Evolutionary conservation across 2,113 vertebrate species (phyloP).

Genomic region (Sterrhoptilus dennistouni): DNA sequence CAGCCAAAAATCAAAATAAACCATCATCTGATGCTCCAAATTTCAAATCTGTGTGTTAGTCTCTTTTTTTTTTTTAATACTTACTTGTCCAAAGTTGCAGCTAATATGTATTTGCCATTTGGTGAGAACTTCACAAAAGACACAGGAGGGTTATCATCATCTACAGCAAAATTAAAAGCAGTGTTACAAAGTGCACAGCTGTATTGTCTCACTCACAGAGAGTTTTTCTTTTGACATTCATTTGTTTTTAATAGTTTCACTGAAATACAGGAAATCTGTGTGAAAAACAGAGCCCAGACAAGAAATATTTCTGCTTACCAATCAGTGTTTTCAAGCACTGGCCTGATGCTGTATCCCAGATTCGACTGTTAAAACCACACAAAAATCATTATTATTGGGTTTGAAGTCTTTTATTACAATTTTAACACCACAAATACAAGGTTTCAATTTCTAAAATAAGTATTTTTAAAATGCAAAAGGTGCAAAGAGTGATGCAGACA

Average conservation of each 20-base stretch:
- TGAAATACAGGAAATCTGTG: neutral
- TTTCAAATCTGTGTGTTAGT: neutral
- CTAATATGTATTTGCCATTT: conserved; percentile 97
- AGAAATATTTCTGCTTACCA: conserved; percentile 76
- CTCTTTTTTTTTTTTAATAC: conserved; percentile 17
- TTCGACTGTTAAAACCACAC: conserved; percentile 79
- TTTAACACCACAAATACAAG: neutral
- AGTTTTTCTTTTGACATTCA: neutral
- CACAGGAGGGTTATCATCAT: conserved; percentile 97
- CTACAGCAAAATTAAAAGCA: conserved; percentile 62
- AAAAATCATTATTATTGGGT: neutral
- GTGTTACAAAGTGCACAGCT: neutral
- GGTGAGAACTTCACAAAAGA: conserved; percentile 99
- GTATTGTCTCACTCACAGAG: neutral
- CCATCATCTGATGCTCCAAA: neutral
- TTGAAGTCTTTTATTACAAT: neutral
- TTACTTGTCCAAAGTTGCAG: conserved; percentile 97
- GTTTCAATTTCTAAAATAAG: neutral
- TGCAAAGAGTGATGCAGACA: neutral
- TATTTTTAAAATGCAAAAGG: neutral
- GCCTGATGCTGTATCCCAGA: conserved; percentile 98
- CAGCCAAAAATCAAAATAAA: neutral
- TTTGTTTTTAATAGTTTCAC: neutral
- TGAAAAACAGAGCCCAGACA: neutral
- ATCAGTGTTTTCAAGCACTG: conserved; percentile 99